Evolutionary conservation across 2,797 vertebrate genomes (phyloP).

Genomic region (Coendou prehensilis): DNA sequence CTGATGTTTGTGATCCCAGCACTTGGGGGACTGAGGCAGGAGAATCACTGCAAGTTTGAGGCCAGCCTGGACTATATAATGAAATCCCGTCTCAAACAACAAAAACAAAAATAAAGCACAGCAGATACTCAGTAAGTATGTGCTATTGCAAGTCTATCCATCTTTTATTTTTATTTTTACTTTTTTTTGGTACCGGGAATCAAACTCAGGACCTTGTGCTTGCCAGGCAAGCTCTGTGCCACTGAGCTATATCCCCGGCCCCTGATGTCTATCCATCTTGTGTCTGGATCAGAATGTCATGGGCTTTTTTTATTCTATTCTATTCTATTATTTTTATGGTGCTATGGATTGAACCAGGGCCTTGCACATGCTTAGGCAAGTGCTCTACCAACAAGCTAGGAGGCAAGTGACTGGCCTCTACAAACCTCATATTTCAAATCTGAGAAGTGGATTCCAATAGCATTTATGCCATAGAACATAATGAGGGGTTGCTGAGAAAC

Average conservation of each 20-base stretch:
- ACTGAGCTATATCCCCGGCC: too few species aligned
- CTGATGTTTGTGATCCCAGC: background rate
- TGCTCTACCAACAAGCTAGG: background rate
- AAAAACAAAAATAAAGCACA: background rate
- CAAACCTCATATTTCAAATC: background rate
- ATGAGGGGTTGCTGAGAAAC: fast-evolving
- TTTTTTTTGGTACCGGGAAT: too few species aligned
- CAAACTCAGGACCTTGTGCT: too few species aligned
- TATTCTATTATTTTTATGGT: background rate
- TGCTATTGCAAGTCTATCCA: background rate
- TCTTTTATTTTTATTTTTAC: too few species aligned
- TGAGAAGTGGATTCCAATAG: background rate
- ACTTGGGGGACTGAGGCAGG: background rate
- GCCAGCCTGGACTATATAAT: background rate
- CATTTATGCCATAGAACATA: fast-evolving
- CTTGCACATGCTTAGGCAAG: background rate
- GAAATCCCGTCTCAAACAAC: background rate
- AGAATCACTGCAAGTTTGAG: background rate
- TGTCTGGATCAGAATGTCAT: background rate
- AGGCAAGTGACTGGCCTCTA: background rate
- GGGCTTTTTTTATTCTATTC: too few species aligned
- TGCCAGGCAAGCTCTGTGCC: too few species aligned
- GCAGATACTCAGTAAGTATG: background rate
- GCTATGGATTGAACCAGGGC: background rate
- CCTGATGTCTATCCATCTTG: too few species aligned